Evolutionary conservation across 2,888 invertebrate species (phyloP).

Genomic region (Cheilosia impressa): DNA sequence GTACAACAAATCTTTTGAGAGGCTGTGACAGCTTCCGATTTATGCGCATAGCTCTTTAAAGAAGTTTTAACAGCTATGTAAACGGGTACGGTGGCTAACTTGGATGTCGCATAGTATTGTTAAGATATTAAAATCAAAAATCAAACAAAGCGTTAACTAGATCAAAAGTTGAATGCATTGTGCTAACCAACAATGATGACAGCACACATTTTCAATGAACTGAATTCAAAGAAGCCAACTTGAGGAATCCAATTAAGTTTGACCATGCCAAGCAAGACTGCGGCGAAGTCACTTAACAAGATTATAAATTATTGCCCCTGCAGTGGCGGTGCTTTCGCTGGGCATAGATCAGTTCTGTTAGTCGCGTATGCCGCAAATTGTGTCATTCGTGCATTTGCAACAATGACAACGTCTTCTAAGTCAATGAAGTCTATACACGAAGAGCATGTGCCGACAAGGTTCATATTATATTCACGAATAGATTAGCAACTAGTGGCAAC

Average conservation of each 20-base stretch:
- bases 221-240: constrained; percentile 34
- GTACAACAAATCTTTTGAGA: too few relatives aligned
- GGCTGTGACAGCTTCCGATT: too few relatives aligned
- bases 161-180: constrained; percentile 1
- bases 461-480: constrained; percentile 24
- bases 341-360: constrained; percentile 4
- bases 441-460: constrained; percentile 37
- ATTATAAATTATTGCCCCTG: constrained; percentile 34
- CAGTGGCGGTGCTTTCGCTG: constrained; percentile 15
- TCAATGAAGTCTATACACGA: constrained; percentile 16
- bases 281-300: constrained; percentile 38
- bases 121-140: neutral
- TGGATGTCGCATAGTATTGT: neutral
- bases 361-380: constrained; percentile 32
- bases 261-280: constrained; percentile 24
- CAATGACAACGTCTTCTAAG: constrained; percentile 30
- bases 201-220: constrained; percentile 19
- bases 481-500: constrained; percentile 31
- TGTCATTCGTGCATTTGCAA: constrained; percentile 53
- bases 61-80: too few relatives aligned
- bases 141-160: constrained; percentile 1
- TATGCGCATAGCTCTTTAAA: too few relatives aligned
- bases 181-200: constrained; percentile 1
- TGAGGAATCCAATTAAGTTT: constrained; percentile 45
- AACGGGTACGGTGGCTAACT: too few relatives aligned